Evolutionary conservation across 2,888 invertebrate genomes (phyloP).

Genomic region (Hirtodrosophila histrioides): DNA sequence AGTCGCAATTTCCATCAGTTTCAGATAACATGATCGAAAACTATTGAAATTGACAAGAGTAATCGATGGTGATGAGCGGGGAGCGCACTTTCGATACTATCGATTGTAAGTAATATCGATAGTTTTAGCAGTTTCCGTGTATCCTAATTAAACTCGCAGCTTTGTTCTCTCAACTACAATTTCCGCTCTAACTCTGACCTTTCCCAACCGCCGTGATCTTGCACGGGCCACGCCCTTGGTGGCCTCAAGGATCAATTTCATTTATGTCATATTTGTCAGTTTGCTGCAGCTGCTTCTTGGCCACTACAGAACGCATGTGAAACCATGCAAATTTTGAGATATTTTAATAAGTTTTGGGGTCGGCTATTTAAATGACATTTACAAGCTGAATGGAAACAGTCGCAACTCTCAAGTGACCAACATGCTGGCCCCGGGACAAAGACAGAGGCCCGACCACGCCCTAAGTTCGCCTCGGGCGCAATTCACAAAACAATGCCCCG

Average conservation of each 20-base stretch:
- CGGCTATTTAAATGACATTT: slow-evolving; percentile 49
- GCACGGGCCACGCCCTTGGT: slow-evolving; percentile 65
- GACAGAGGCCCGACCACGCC: slow-evolving; percentile 23
- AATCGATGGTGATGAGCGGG: too few relatives aligned
- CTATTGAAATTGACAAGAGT: too few relatives aligned
- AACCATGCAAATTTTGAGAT: slow-evolving; percentile 63
- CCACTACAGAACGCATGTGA: slow-evolving; percentile 52
- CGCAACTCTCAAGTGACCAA: slow-evolving; percentile 77
- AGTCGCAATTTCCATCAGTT: too few relatives aligned
- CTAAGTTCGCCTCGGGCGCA: slow-evolving; percentile 31
- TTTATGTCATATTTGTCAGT: slow-evolving; percentile 50
- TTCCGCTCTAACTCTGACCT: slow-evolving; percentile 29
- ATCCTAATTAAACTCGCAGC: too few relatives aligned
- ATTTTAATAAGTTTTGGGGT: slow-evolving; percentile 44
- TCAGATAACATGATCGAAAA: too few relatives aligned
- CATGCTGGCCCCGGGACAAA: slow-evolving; percentile 55
- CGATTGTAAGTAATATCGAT: too few relatives aligned
- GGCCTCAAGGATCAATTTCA: slow-evolving; percentile 70
- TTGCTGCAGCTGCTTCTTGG: slow-evolving; percentile 43
- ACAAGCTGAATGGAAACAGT: slow-evolving; percentile 61
- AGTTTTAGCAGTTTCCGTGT: too few relatives aligned
- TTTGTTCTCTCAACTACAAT: neutral
- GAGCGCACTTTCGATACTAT: too few relatives aligned
- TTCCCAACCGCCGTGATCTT: slow-evolving; percentile 21
- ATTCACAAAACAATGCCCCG: slow-evolving; percentile 46